Percentiles rank a stretch among this genome's conserved stretches.
Evolutionary conservation across 2,797 vertebrate genomes (phyloP).

Genomic region (Rhynchonycteris naso): DNA sequence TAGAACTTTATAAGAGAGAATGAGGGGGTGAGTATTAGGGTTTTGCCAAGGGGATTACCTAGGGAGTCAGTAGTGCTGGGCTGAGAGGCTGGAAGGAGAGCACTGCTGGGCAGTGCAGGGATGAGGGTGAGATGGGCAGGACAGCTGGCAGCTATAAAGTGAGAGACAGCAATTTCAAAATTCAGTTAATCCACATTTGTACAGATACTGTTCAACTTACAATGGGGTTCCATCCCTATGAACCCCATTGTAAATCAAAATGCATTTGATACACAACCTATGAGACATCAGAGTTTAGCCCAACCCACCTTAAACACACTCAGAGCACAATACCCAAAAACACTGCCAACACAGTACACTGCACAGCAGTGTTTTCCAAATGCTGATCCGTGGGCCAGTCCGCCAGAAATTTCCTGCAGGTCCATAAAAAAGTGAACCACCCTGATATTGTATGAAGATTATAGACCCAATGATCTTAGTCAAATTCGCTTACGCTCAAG

Average conservation of each 20-base stretch:
- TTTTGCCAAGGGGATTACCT: neutral
- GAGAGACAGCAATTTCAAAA: neutral
- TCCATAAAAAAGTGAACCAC: too few species aligned
- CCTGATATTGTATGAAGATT: too few species aligned
- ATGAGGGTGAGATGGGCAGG: neutral
- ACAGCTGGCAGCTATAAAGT: neutral
- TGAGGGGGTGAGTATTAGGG: neutral
- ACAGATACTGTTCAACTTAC: neutral
- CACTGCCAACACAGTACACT: neutral
- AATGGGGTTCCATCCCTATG: too few species aligned
- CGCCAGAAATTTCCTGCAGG: too few species aligned
- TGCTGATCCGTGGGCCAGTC: too few species aligned
- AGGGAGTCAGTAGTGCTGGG: neutral
- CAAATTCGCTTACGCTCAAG: too few species aligned
- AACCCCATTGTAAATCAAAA: neutral
- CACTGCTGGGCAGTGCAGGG: neutral
- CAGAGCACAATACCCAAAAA: neutral
- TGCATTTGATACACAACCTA: neutral
- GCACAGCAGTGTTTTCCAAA: too few species aligned
- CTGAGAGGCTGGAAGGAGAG: neutral
- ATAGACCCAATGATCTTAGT: too few species aligned
- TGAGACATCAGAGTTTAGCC: neutral
- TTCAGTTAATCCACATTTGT: neutral
- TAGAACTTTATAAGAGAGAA: slow-evolving; percentile 2
- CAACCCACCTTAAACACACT: neutral